phyloP scores from a whole-genome alignment of 2,888 invertebrate genomes.

The Coelopa pilipes region DNA sequence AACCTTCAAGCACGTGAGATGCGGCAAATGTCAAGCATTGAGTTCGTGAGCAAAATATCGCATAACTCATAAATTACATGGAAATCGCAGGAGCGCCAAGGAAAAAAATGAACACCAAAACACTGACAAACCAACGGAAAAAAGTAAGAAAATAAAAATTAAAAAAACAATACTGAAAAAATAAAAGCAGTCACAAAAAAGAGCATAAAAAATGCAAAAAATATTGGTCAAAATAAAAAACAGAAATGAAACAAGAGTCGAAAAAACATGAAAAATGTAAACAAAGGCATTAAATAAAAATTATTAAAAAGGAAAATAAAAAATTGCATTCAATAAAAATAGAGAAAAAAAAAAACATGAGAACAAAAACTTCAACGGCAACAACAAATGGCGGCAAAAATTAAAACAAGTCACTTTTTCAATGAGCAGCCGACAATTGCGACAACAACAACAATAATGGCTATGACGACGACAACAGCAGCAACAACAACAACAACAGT shows the following conservation, averaged over 20 bases:
- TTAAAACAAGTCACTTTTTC: conserved; percentile 22
- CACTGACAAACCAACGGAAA: too few species aligned
- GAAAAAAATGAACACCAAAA: too few species aligned
- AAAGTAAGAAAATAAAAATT: too few species aligned
- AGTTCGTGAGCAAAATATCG: conserved; percentile 36
- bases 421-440: conserved; percentile 15
- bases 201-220: conserved; percentile 5
- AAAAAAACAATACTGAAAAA: conserved; percentile 4
- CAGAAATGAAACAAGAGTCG: too few species aligned
- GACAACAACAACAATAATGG: too few species aligned
- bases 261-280: too few species aligned
- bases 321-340: conserved; percentile 22
- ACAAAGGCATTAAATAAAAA: too few species aligned
- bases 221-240: conserved; percentile 5
- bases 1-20: conserved; percentile 26
- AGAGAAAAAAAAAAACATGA: too few species aligned
- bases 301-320: too few species aligned
- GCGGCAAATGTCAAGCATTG: conserved; percentile 31
- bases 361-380: too few species aligned
- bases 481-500: background rate
- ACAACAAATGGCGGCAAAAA: background rate
- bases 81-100: too few species aligned
- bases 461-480: too few species aligned
- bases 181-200: background rate
- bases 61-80: conserved; percentile 32